These are phyloP conservation scores for Orthonyx spaldingii DNA, from an alignment of 2,113 vertebrate genomes.

Conservation along the genomic window DNA sequence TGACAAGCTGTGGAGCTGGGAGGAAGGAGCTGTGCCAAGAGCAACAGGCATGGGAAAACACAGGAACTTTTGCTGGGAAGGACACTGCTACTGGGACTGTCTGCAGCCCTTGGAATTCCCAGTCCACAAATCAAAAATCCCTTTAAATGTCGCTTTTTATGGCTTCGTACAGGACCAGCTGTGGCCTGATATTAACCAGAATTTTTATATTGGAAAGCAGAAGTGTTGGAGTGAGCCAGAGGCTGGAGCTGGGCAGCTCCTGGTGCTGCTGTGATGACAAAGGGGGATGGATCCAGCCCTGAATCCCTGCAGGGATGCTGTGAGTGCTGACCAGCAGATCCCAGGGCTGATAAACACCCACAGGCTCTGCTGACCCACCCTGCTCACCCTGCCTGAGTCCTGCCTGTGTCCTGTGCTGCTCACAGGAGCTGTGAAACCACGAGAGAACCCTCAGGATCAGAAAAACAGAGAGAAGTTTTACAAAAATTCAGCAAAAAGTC, in stretches of 20 bases:
- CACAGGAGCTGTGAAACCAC: not conserved
- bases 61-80: not conserved
- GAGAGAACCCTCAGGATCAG: not conserved
- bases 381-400: accelerated
- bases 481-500: not conserved
- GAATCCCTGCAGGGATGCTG: not conserved
- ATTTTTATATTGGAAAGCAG: no score
- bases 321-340: not conserved
- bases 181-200: no score
- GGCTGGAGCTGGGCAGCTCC: not conserved
- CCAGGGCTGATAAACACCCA: not conserved
- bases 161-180: not conserved
- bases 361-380: not conserved
- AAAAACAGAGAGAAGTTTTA: not conserved
- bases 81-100: not conserved
- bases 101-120: not conserved
- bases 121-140: not conserved
- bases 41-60: not conserved
- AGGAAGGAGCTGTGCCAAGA: constrained; percentile 9
- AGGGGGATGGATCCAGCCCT: no score
- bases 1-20: not conserved
- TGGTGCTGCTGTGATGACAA: not conserved
- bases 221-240: not conserved
- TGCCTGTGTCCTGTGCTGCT: no score
- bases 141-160: not conserved